Evolutionary conservation across 1,140 invertebrate species (phyloP), one percentile per base, ranked within the genome.

Genomic region (Ceratina australensis): DNA sequence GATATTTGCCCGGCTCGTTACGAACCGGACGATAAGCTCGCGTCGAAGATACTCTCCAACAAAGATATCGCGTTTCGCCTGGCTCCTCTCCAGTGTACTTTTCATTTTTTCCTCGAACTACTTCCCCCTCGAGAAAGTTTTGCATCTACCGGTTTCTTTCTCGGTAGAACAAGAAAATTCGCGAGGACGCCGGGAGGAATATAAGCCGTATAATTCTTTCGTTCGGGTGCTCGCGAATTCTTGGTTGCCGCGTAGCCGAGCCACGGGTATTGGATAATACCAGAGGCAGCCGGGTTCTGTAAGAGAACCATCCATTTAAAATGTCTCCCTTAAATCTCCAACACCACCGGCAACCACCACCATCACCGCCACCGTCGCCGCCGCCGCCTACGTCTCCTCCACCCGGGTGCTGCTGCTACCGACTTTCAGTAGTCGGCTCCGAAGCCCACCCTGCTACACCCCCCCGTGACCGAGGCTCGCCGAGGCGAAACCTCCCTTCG

Each of bases 241-340:
- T 83, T 75, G 73, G 69, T 57, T 56, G 81, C 57, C 66, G 76
- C 79, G 82, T n/a, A 77, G 64, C 77, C 84, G 78, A 83, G 84
- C 80, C 60, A 66, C 78, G 80, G 33, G 76, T 78, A 86, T 85
- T 86, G 84, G 81, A 86, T 86, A 86, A 86, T 86, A 82, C 84
- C 81, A 24, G 85, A 71, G 84, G 75, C 81, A 68, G 76, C 76
- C 72, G 75, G 72, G 54, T 83, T 81, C 81, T 68, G 52, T 74
- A 80, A 83, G 83, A 82, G 84, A 84, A 82, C 80, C 82, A 89
- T 86, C 87, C 82, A 85, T 89, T 89, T 84, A 86, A 89, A 88
- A 87, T 88, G 85, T 88, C 88, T 89, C 81, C 81, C 84, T 87
- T 87, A 87, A 88, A 87, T 86, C 86, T 82, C 79, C 84, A 86